Base-by-base conservation (phyloP, 2,888 invertebrate genomes). In the Pyrrhosoma nymphula region DNA sequence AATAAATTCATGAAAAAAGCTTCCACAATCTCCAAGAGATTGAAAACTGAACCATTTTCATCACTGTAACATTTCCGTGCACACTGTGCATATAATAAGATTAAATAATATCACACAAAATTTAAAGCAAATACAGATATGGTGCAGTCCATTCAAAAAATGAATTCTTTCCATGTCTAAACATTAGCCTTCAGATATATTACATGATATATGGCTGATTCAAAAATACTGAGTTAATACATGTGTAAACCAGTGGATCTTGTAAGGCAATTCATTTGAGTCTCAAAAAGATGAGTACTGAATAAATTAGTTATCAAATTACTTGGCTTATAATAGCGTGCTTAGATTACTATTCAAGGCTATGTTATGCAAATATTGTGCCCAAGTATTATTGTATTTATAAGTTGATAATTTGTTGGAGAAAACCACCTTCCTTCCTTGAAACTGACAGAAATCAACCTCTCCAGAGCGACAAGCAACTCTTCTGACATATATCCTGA, bases 281-380 rank as follows among this genome's bases (percentile, higher is more conserved):
- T 89, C 89, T 56, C 39, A 47, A 89, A 89, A 55, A 89, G 26
- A 89, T 89, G 47, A 89, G 56, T 89, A 56, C 56, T n/a, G 55
- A 69, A 93, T 91, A 91, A 63, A 91, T 75, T 69, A 55, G n/a
- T 47, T 75, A 69, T 69, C 63, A 93, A 93, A 93, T 93, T 69
- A 69, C 47, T 47, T 75, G 69, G 39, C 47, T 47, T 47, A 16
- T n/a, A 47, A 69, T n/a, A 35, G 82, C 35, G 82, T 82, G 82
- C 82, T 82, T 30, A 82, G 47, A 39, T 47, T 69, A 30, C 69
- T 47, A 3, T 60, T 39, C 69, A 93, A 93, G 93, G 93, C 69
- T 93, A 93, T 26, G 16, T 69, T 47, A 93, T n/a, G 47, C 69
- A 47, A 39, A 69, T 93, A 75, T 69, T 93, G 93, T 93, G 47